Conservation (phyloP, 1,140 invertebrate genomes). For the Phenacoccus solenopsis region DNA sequence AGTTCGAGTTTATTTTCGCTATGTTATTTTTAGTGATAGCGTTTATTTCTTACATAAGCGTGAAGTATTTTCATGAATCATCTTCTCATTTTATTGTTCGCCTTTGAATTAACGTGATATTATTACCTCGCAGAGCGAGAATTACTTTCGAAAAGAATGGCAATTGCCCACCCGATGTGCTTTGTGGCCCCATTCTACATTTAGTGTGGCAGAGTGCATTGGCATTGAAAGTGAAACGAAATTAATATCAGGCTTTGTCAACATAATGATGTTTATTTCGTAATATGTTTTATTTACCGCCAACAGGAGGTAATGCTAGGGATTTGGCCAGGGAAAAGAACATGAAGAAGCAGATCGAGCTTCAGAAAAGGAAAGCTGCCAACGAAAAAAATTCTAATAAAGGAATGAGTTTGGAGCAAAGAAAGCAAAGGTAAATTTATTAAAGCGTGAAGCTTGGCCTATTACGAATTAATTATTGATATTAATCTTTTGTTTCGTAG, state of each 20-base stretch:
- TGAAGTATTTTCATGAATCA: neutral
- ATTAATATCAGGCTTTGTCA: too few relatives aligned
- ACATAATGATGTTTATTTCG: neutral
- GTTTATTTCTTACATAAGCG: neutral
- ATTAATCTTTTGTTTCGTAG: slow-evolving; percentile 36
- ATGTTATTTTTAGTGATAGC: neutral
- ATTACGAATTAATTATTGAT: slow-evolving; percentile 19
- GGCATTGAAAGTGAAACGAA: too few relatives aligned
- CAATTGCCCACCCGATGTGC: too few relatives aligned
- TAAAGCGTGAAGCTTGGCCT: neutral
- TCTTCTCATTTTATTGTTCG: neutral
- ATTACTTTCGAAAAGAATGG: too few relatives aligned
- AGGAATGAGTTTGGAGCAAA: slow-evolving; percentile 58
- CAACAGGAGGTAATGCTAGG: slow-evolving; percentile 68
- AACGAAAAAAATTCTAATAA: slow-evolving; percentile 45
- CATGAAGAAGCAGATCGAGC: slow-evolving; percentile 61
- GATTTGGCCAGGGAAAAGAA: slow-evolving; percentile 71
- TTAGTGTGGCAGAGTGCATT: too few relatives aligned
- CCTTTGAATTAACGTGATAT: too few relatives aligned
- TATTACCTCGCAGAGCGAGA: too few relatives aligned
- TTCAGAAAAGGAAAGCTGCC: slow-evolving; percentile 48
- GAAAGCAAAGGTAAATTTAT: slow-evolving; percentile 54
- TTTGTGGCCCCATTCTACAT: too few relatives aligned
- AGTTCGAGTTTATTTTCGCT: neutral
- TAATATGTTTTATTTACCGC: slow-evolving; percentile 8